Evolutionary conservation across 1,140 invertebrate species (phyloP).

Genomic region (Polyergus mexicanus): DNA sequence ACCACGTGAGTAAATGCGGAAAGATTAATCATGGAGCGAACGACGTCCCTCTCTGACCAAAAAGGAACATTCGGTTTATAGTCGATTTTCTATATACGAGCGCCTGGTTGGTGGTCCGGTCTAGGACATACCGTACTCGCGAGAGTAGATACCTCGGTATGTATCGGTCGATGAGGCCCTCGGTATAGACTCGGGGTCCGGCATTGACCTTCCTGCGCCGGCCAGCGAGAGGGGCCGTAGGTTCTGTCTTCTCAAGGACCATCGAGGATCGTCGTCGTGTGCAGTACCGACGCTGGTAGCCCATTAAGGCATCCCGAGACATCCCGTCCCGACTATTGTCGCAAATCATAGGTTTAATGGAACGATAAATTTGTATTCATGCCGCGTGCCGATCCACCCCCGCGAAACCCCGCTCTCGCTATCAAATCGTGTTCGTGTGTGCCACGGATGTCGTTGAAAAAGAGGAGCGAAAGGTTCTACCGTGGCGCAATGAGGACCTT

Average conservation of each 20-base stretch:
- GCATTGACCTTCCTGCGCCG: slow-evolving; percentile 66
- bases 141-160: slow-evolving; percentile 33
- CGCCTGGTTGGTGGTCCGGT: slow-evolving; percentile 48
- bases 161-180: slow-evolving; percentile 38
- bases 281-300: slow-evolving; percentile 60
- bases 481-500: neutral
- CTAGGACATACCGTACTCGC: slow-evolving; percentile 25
- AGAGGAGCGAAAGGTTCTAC: neutral
- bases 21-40: neutral
- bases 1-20: neutral
- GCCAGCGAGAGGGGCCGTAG: slow-evolving; percentile 20
- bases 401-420: slow-evolving; percentile 4
- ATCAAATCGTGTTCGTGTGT: neutral
- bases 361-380: slow-evolving; percentile 73
- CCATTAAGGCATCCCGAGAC: slow-evolving; percentile 65
- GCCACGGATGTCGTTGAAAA: neutral
- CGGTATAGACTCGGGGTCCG: slow-evolving; percentile 43
- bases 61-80: slow-evolving; percentile 55
- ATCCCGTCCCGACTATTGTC: slow-evolving; percentile 45
- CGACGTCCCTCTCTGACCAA: neutral
- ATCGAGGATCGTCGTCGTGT: slow-evolving; percentile 55
- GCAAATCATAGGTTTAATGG: slow-evolving; percentile 73
- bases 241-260: slow-evolving; percentile 60
- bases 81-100: slow-evolving; percentile 43
- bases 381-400: slow-evolving; percentile 28